Base-by-base conservation (phyloP, 2,888 invertebrate species). In the Anticlea derivata region DNA sequence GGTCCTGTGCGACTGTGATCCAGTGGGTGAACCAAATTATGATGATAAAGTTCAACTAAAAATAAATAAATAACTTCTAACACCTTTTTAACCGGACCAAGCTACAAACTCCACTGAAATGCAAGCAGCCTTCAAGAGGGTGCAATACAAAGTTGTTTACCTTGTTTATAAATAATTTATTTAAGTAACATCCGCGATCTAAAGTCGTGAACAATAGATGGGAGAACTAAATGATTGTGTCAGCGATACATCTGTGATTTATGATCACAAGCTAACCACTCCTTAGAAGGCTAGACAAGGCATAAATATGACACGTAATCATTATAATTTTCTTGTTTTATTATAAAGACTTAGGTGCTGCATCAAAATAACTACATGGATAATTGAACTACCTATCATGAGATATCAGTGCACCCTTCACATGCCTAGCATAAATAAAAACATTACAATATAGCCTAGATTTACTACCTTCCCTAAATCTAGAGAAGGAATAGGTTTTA, bases 121-220 rank as follows among this genome's bases (percentile, higher is more conserved):
- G 10, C 11, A 17, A 17, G 17, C 12, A 53, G 50, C 44, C 50
- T 56, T 50, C 43, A 38, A 43, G 7, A 29, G 11, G 12, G 20
- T 39, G 7, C 23, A 26, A 24, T 33, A 39, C 45, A 45, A 47
- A 56, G 37, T 34, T 45, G 41, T 47, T 47, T 44, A 22, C 46
- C 37, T 45, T 62, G 56, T 66, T 70, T 73, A 84, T 83, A 76
- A 83, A 81, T 81, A 71, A 83, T 80, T 78, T 77, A 83, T 78
- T 63, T 63, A 55, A 49, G 61, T 63, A 69, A 73, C 74, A 82
- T 83, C 77, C 75, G 78, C 68, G 67, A 78, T 68, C 70, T 66
- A 60, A 56, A 58, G 69, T 75, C 75, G 75, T 79, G 73, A 80
- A 86, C 86, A 86, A 86, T 80, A 67, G 74, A 70, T 66, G 73